Evolutionary conservation across 2,888 invertebrate species (phyloP).

Genomic region (Eutolmus rufibarbis): DNA sequence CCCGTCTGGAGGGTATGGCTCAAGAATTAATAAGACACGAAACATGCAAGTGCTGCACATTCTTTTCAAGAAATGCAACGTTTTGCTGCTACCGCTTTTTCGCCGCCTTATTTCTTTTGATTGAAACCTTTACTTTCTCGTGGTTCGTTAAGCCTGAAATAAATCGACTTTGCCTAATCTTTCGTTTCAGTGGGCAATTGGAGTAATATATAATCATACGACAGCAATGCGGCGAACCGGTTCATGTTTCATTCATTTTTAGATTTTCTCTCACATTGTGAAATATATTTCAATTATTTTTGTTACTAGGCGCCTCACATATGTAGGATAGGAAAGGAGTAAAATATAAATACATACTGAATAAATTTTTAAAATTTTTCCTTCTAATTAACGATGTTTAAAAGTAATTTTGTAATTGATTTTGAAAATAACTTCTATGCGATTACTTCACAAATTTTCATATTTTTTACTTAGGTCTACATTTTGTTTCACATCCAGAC

Average conservation of each 20-base stretch:
- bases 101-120: neutral
- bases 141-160: neutral
- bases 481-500: no score
- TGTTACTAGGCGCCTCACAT: neutral
- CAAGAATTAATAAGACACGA: neutral
- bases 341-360: neutral
- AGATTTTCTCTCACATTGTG: neutral
- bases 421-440: no score
- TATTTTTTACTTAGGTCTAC: no score
- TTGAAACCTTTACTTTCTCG: neutral
- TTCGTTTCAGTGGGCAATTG: neutral
- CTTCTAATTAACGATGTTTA: no score
- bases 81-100: neutral
- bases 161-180: neutral
- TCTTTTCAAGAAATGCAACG: neutral
- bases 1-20: neutral
- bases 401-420: no score
- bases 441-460: no score
- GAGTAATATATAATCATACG: neutral
- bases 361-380: no score
- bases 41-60: neutral
- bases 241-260: neutral
- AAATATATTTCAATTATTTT: neutral
- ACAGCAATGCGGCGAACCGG: neutral
- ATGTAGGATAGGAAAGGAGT: neutral